Evolutionary conservation across 2,113 vertebrate genomes (phyloP), one percentile per base, ranked within the genome.

Genomic region (Neolamprologus hecqui): DNA sequence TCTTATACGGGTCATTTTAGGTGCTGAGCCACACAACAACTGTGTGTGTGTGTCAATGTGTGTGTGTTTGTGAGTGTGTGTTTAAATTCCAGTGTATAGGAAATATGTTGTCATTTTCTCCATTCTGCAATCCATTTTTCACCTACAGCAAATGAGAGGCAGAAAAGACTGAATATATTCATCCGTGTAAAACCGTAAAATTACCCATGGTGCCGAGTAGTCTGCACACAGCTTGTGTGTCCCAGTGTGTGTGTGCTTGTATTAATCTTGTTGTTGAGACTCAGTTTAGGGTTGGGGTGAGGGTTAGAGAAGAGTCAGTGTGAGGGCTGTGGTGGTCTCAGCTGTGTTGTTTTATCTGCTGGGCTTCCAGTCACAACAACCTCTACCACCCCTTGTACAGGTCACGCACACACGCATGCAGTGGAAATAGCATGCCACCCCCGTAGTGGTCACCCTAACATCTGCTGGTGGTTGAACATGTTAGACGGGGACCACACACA

Each of bases 401-500:
- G 75, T 86, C 82, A 42, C 81, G 63, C 68, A 73, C 68, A 73
- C 68, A 47, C 6, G 15, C 70, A 47, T 28, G 55, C 14, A 7
- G 85, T 90, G 79, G 88, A 94, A 94, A 92, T 86, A 91, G 53
- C 92, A 80, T 82, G 79, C 90, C 77, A 55, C 86, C 87, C 45
- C 73, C 31, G 11, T 81, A 89, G 92, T 94, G 94, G 92, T 94
- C 90, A 94, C 55, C 42, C 70, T 17, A 84, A 94, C 94, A 95
- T 95, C 92, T 94, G 94, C 90, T 92, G 90, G 68, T 89, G 89
- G 91, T 89, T 89, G 87, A 79, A 87, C 63, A 88, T 75, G 53
- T 86, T 77, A 77, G 55, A 75, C 45, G 42, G 86, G 91, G 94
- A 94, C 94, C 94, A 94, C 94, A 94, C 94, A 90, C 85, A 89